Evolutionary conservation across 2,888 invertebrate genomes (phyloP).

Genomic region (Sarcophaga rosellei): DNA sequence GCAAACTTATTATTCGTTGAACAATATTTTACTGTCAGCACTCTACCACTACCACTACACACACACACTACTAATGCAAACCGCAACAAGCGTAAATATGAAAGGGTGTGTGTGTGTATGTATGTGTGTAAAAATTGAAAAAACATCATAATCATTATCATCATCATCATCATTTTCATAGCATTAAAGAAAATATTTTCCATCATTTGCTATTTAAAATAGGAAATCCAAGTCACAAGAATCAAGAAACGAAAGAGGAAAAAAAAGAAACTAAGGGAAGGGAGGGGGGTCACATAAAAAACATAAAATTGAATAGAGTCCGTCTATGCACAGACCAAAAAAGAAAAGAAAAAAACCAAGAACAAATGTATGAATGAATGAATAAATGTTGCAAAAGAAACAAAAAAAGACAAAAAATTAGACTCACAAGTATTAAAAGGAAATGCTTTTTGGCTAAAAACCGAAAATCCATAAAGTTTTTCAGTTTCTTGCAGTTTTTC

Average conservation of each 20-base stretch:
- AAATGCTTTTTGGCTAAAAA: conserved; percentile 63
- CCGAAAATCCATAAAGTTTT: conserved; percentile 59
- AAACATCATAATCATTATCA: not conserved
- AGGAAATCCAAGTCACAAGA: not conserved
- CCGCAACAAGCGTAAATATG: conserved; percentile 67
- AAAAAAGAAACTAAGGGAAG: not conserved
- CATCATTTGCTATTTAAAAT: not conserved
- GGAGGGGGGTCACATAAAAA: not conserved
- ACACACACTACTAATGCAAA: conserved; percentile 53
- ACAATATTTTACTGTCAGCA: conserved; percentile 68
- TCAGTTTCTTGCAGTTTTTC: conserved; percentile 14
- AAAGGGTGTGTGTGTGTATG: not conserved
- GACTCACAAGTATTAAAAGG: conserved; percentile 47
- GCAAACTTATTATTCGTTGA: conserved; percentile 67
- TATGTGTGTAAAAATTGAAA: too few species aligned
- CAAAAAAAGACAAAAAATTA: conserved; percentile 14
- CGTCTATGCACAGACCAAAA: not conserved
- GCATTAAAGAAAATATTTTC: not conserved
- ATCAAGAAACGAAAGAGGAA: too few species aligned
- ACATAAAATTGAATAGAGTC: not conserved
- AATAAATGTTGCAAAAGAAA: conserved; percentile 31
- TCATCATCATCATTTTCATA: not conserved
- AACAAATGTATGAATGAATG: conserved; percentile 24
- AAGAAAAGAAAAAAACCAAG: conserved; percentile 4
- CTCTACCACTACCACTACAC: too few species aligned